Conservation (phyloP, 2,113 vertebrate genomes). For the Tachuris rubrigastra region DNA sequence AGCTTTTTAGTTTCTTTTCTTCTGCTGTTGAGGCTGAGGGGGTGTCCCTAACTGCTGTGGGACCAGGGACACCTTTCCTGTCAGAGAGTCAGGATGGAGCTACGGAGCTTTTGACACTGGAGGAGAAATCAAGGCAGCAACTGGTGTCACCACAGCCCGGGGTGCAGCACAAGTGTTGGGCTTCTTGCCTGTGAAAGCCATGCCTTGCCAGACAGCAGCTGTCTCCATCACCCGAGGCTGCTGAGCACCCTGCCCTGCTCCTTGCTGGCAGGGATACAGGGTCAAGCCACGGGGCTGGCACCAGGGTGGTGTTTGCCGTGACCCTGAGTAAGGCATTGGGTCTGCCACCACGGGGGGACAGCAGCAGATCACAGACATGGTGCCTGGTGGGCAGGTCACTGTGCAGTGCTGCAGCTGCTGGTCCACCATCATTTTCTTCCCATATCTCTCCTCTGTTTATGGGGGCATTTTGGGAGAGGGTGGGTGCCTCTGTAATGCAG, state of each 20-base stretch:
- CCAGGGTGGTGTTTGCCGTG: not conserved
- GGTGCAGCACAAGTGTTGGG: not conserved
- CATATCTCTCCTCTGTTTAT: not conserved
- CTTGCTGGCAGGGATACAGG: accelerated
- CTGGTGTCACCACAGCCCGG: not conserved
- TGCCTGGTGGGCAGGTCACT: not conserved
- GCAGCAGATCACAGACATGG: accelerated
- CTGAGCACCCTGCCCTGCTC: not conserved
- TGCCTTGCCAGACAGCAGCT: not conserved
- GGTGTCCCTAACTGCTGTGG: not conserved
- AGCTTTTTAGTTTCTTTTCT: not conserved
- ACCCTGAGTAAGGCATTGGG: not conserved
- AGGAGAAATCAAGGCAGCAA: not conserved
- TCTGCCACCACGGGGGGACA: accelerated
- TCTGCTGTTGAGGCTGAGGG: not conserved
- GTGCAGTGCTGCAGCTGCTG: not conserved
- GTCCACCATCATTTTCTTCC: not conserved
- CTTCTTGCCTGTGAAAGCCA: not conserved
- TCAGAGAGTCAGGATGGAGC: not conserved
- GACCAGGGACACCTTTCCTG: not conserved
- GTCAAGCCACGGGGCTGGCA: not conserved
- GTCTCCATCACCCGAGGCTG: not conserved
- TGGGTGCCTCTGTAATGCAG: not conserved
- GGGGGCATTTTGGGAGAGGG: not conserved
- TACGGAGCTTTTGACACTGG: not conserved